Evolutionary conservation across 2,797 vertebrate genomes (phyloP).

Genomic region (Onychomys torridus): DNA sequence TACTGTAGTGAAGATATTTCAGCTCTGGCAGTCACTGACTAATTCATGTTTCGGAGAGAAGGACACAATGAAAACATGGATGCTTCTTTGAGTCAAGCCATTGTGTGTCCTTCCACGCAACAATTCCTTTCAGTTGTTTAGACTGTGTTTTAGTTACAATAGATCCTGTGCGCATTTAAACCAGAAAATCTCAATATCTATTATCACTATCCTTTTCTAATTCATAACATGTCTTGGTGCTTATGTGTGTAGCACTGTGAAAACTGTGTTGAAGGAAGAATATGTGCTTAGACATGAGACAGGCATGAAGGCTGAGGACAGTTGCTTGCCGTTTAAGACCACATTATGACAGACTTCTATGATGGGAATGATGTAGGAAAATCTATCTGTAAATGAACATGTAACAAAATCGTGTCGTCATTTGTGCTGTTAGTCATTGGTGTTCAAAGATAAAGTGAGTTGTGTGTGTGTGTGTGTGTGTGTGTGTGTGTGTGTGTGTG

Average conservation of each 20-base stretch:
- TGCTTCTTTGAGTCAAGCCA: not conserved
- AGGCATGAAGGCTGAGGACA: not conserved
- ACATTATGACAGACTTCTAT: not conserved
- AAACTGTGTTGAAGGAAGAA: not conserved
- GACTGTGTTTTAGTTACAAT: not conserved
- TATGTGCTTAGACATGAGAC: not conserved
- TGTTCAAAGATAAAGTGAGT: not conserved
- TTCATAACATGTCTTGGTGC: not conserved
- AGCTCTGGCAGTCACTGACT: not conserved
- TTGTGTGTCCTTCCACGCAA: rapidly evolving
- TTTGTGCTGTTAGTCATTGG: not conserved
- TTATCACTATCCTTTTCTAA: not conserved
- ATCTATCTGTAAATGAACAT: not conserved
- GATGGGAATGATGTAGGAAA: not conserved
- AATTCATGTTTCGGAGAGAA: not conserved
- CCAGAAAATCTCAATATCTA: not conserved
- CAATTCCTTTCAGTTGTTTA: not conserved
- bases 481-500: not conserved
- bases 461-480: not conserved
- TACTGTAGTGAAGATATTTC: conserved; percentile 9
- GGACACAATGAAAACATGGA: not conserved
- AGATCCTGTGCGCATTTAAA: not conserved
- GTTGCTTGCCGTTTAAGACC: not conserved
- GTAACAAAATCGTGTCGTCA: not conserved
- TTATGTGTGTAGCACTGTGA: not conserved